Conservation (phyloP, 2,888 invertebrate species). For the Caenorhabditis becei region DNA sequence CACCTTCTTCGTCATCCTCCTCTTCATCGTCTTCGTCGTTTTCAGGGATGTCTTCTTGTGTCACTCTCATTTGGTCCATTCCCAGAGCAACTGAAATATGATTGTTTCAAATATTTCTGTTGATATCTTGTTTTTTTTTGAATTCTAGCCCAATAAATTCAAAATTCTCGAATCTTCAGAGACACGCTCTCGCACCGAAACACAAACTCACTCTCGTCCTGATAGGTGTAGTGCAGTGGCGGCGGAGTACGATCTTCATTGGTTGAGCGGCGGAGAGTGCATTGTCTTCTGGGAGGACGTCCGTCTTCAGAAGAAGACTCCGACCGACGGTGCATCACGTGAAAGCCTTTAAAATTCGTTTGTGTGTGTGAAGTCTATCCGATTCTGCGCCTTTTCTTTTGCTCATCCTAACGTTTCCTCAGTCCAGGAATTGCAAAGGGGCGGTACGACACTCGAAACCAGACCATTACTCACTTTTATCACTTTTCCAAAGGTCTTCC, state of each 20-base stretch:
- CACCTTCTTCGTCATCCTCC: constrained; percentile 1
- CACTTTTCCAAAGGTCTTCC: constrained; percentile 1
- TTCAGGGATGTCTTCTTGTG: not conserved
- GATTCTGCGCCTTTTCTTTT: constrained; percentile 5
- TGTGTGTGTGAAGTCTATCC: constrained; percentile 3
- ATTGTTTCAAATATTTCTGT: not conserved
- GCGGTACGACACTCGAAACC: not conserved
- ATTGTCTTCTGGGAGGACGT: constrained; percentile 5
- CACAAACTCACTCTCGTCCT: constrained; percentile 8
- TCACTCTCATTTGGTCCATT: constrained; percentile 19
- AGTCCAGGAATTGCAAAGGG: constrained; percentile 6
- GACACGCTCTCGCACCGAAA: not conserved
- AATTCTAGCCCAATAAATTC: no score
- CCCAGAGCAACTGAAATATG: constrained; percentile 18
- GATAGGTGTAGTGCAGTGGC: constrained; percentile 23
- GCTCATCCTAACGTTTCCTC: constrained; percentile 19
- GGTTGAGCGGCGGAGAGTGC: not conserved
- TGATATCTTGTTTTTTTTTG: no score
- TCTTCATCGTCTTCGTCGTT: not conserved
- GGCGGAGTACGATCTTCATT: not conserved
- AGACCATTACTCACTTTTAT: constrained; percentile 22
- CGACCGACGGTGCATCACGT: constrained; percentile 20
- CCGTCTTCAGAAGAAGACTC: constrained; percentile 3
- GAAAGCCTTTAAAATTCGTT: constrained; percentile 3
- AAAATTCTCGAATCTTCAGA: no score